phyloP scores from a whole-genome alignment of 2,797 vertebrate genomes.

The Ctenosaura bakeri region DNA sequence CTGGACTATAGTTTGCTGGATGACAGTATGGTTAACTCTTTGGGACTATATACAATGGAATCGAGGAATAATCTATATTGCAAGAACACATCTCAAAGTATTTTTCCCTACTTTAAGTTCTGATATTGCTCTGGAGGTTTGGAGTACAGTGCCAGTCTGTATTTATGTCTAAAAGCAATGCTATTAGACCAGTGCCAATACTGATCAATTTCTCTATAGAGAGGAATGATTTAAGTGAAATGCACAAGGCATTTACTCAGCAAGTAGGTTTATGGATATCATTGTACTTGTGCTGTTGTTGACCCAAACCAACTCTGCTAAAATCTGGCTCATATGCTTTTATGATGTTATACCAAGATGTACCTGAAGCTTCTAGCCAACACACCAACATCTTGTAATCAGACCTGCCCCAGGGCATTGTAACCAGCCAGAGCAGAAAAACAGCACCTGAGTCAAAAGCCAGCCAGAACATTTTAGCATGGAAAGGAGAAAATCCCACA shows the following conservation, averaged over 20 bases:
- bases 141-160: no score
- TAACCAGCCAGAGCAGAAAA: no score
- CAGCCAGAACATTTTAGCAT: no score
- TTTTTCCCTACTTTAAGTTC: neutral
- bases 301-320: neutral
- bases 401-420: no score
- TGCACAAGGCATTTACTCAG: neutral
- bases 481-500: no score
- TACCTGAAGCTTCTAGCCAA: neutral
- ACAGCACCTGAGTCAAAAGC: no score
- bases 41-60: neutral
- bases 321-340: neutral
- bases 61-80: neutral
- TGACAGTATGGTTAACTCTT: neutral
- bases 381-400: neutral
- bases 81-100: neutral
- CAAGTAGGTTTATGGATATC: neutral
- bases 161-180: neutral
- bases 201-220: neutral
- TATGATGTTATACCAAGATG: neutral
- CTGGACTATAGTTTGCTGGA: conserved; percentile 37
- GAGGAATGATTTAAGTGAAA: neutral
- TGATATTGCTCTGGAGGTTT: neutral
- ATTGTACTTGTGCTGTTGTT: neutral
- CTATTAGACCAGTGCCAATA: neutral